Percentiles rank a stretch among this genome's conserved stretches.
Evolutionary conservation across 2,113 vertebrate species (phyloP).

Genomic region (Castor canadensis): DNA sequence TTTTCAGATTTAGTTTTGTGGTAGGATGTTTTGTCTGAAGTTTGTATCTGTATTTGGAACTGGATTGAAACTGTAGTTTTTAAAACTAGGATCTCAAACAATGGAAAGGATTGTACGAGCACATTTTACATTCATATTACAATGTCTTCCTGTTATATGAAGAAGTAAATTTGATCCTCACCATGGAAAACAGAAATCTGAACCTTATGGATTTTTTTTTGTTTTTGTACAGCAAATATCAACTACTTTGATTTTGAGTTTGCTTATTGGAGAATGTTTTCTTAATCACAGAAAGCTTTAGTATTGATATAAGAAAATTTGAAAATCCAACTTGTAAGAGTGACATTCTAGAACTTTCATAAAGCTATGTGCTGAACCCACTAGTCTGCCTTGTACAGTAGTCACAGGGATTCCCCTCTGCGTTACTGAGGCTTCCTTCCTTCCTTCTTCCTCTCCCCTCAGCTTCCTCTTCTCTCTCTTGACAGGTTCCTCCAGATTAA

Average conservation of each 20-base stretch:
- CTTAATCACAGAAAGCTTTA: not conserved
- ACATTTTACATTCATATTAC: not conserved
- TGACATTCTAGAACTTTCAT: not conserved
- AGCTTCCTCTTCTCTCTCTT: not conserved
- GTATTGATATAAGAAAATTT: not conserved
- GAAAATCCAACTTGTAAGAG: not conserved
- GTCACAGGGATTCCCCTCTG: not conserved
- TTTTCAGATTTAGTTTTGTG: slow-evolving; percentile 75
- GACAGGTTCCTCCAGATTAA: not conserved
- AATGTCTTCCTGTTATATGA: not conserved
- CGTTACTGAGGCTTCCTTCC: not conserved
- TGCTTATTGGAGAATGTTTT: slow-evolving; percentile 12
- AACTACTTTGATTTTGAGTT: not conserved
- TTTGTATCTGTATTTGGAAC: slow-evolving; percentile 59
- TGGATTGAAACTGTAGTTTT: not conserved
- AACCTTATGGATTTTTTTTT: not conserved
- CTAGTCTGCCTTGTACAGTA: not conserved
- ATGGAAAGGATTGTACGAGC: not conserved
- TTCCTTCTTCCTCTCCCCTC: not conserved
- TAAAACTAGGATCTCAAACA: not conserved
- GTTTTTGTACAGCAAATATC: not conserved
- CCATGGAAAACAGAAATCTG: not conserved
- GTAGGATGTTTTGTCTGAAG: slow-evolving; percentile 73
- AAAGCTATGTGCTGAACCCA: not conserved
- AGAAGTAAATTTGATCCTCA: not conserved